These are phyloP conservation scores for Tyria jacobaeae DNA, from an alignment of 2,888 invertebrate genomes.

Conservation along the genomic window DNA sequence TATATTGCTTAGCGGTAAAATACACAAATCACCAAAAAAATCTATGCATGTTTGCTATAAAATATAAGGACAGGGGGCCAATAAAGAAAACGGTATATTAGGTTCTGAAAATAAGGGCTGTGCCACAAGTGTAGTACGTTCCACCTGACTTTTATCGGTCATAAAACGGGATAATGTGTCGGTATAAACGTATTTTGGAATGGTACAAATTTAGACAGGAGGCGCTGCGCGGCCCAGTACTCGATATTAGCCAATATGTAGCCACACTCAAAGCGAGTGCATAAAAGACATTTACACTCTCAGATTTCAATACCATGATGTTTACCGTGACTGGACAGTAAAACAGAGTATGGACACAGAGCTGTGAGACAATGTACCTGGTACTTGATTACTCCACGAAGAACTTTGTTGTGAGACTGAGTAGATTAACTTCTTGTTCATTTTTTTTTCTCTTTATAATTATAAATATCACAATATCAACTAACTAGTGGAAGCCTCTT, in stretches of 20 bases:
- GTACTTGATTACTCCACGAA: too few species aligned
- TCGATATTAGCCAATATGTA: slow-evolving; percentile 74
- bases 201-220: slow-evolving; percentile 83
- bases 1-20: slow-evolving; percentile 76
- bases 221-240: slow-evolving; percentile 67
- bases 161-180: slow-evolving; percentile 85
- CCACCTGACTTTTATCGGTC: slow-evolving; percentile 84
- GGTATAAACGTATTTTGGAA: slow-evolving; percentile 84
- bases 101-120: slow-evolving; percentile 83
- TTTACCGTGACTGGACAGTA: slow-evolving; percentile 1
- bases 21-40: slow-evolving; percentile 78
- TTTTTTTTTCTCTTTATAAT: too few species aligned
- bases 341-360: too few species aligned
- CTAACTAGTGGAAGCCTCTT: too few species aligned
- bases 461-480: too few species aligned
- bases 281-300: slow-evolving; percentile 51
- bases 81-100: slow-evolving; percentile 82
- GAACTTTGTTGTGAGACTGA: too few species aligned
- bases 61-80: slow-evolving; percentile 74
- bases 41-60: slow-evolving; percentile 79
- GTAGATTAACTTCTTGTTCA: too few species aligned
- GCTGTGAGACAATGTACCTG: too few species aligned
- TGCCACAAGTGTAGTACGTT: slow-evolving; percentile 82
- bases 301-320: slow-evolving; percentile 31
- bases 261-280: slow-evolving; percentile 59